Percentiles rank a stretch among this genome's conserved stretches.
Conservation (phyloP, 1,140 invertebrate genomes). For the Orchestia grillus region DNA sequence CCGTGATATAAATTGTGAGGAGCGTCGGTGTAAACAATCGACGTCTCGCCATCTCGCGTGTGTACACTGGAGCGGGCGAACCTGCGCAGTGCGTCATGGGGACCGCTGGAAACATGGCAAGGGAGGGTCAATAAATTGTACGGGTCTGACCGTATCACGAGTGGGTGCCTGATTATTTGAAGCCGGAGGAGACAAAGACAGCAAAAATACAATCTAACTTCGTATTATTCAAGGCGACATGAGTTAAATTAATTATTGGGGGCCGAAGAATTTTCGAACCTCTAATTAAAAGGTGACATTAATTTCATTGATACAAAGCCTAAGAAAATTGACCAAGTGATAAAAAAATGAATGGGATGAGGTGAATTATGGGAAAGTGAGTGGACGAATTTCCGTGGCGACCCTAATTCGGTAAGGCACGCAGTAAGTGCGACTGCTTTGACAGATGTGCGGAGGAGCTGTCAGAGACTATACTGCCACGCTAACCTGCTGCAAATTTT, state of each 20-base stretch:
- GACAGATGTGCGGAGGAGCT: too few relatives aligned
- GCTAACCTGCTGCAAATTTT: too few relatives aligned
- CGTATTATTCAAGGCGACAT: background rate
- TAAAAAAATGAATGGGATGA: background rate
- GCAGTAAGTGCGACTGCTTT: too few relatives aligned
- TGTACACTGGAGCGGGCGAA: background rate
- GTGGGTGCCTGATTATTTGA: background rate
- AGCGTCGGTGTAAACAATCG: background rate
- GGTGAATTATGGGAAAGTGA: background rate
- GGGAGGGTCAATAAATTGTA: background rate
- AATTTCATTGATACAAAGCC: background rate
- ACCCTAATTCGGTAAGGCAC: too few relatives aligned
- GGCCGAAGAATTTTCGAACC: background rate
- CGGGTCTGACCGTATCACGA: background rate
- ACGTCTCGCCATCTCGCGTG: too few relatives aligned
- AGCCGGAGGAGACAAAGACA: background rate
- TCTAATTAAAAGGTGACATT: background rate
- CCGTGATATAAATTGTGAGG: background rate
- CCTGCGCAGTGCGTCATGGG: background rate
- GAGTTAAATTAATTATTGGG: background rate
- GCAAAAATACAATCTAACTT: background rate
- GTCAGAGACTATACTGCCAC: too few relatives aligned
- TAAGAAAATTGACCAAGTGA: background rate
- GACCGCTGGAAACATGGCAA: background rate
- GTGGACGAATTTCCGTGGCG: background rate